Percentiles rank a stretch among this genome's conserved stretches.
These are phyloP conservation scores for Plemyria rubiginata DNA, from an alignment of 2,888 invertebrate species.

Conservation along the genomic window DNA sequence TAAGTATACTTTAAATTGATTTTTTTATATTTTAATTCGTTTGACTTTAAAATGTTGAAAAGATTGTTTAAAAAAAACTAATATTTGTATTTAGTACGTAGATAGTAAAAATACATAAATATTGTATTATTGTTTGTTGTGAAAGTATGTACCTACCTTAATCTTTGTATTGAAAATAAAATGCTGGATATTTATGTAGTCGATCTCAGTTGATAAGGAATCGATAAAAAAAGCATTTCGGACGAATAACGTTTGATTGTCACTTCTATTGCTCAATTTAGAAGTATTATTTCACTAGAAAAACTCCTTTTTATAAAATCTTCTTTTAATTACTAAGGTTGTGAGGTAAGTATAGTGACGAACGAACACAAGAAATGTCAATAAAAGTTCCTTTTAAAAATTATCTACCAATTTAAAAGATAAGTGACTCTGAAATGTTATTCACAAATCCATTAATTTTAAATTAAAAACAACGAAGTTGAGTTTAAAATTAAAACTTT, in stretches of 20 bases:
- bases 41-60: constrained; percentile 12
- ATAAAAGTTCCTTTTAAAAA: constrained; percentile 63
- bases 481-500: constrained; percentile 35
- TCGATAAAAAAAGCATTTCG: constrained; percentile 35
- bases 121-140: constrained; percentile 13
- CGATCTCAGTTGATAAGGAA: constrained; percentile 22
- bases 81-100: constrained; percentile 18
- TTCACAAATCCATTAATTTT: constrained; percentile 54
- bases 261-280: constrained; percentile 80
- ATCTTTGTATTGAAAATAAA: background rate
- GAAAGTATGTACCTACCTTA: constrained; percentile 11
- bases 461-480: constrained; percentile 46
- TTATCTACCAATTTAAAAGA: constrained; percentile 39
- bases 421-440: constrained; percentile 77
- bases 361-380: constrained; percentile 49
- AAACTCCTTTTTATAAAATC: constrained; percentile 49
- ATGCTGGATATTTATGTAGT: constrained; percentile 6
- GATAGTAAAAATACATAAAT: constrained; percentile 1
- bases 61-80: constrained; percentile 21
- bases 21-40: background rate
- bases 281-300: constrained; percentile 62
- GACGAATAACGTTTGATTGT: constrained; percentile 77
- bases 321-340: constrained; percentile 64
- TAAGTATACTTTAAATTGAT: background rate
- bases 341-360: constrained; percentile 73